Base-by-base conservation (phyloP, 2,113 vertebrate species). In the Albula glossodonta region DNA sequence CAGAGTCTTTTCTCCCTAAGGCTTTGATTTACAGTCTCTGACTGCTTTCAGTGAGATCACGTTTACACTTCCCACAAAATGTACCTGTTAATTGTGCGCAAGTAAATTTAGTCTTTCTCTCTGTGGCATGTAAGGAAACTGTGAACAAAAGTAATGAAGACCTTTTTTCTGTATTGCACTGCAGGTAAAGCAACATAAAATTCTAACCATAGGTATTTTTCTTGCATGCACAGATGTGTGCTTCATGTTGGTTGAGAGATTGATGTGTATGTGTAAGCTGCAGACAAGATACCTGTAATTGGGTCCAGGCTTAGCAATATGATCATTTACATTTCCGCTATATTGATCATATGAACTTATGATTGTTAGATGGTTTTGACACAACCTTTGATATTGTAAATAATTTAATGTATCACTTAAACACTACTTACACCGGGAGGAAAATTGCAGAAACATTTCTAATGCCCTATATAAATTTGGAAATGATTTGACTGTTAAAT, bases 401-500 rank as follows among this genome's bases (percentile, higher is more conserved):
- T 15, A 10, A 74, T 25, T 22, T 60, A 70, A 17, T 70, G 19
- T 70, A n/a, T 17, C 63, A 19, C 63, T 70, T 17, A 8, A 70
- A 70, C 22, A 4, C 63, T n/a, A 70, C 19, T 17, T 70, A 19
- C 4, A 70, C 3, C n/a, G 3, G 19, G 3, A 22, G 63, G 63
- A 5, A 70, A 22, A 70, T 70, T 70, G 17, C 63, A 70, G 63
- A n/a, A 7, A 17, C 63, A 70, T 13, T n/a, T n/a, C 3, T 22
- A 70, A 70, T 70, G 63, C 13, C 63, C 63, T 70, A 17, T n/a
- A 48, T 53, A 82, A 25, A 31, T 51, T 51, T 79, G 51, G 52
- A 78, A 85, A 53, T 31, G 56, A 56, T 49, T 66, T 81, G 78
- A 52, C 84, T 60, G 17, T 78, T 80, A 52, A n/a, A 51, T 79